Conservation (phyloP, 2,888 invertebrate species). For the Oscheius sp. region DNA sequence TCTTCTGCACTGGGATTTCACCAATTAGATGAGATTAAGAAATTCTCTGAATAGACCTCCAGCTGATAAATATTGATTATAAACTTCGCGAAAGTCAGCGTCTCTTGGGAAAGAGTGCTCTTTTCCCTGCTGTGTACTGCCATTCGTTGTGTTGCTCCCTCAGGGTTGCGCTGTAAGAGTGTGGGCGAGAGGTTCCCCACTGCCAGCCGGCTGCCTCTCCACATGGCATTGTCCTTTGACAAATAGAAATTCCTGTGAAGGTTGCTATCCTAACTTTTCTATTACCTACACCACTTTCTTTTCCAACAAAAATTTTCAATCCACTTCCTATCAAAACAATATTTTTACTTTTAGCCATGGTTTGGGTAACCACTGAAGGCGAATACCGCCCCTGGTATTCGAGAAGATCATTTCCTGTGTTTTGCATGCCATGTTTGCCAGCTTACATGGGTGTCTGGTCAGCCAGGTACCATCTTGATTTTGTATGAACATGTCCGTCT, state of each 20-base stretch:
- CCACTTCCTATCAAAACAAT: not conserved
- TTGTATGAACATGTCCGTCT: not conserved
- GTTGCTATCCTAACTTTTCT: not conserved
- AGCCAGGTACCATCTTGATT: constrained; percentile 43
- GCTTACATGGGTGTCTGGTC: constrained; percentile 67
- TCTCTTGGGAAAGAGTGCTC: not conserved
- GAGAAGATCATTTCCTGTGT: constrained; percentile 62
- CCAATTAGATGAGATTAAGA: not conserved
- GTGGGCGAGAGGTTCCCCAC: constrained; percentile 19
- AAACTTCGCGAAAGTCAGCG: not conserved
- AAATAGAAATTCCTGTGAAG: not conserved
- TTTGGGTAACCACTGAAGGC: constrained; percentile 29
- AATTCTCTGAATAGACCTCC: not conserved
- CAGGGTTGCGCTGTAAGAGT: constrained; percentile 18
- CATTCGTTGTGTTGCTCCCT: constrained; percentile 17
- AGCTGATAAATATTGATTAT: constrained; percentile 19
- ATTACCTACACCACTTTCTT: not conserved
- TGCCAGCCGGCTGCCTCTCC: constrained; percentile 20
- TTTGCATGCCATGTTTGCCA: constrained; percentile 68
- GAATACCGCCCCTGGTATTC: constrained; percentile 69
- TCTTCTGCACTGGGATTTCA: not conserved
- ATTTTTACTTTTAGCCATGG: constrained; percentile 10
- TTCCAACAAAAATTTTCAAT: not conserved
- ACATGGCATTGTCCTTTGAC: constrained; percentile 18
- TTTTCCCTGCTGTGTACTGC: constrained; percentile 18